Conservation (phyloP, 2,113 vertebrate genomes). For the Microtus ochrogaster region DNA sequence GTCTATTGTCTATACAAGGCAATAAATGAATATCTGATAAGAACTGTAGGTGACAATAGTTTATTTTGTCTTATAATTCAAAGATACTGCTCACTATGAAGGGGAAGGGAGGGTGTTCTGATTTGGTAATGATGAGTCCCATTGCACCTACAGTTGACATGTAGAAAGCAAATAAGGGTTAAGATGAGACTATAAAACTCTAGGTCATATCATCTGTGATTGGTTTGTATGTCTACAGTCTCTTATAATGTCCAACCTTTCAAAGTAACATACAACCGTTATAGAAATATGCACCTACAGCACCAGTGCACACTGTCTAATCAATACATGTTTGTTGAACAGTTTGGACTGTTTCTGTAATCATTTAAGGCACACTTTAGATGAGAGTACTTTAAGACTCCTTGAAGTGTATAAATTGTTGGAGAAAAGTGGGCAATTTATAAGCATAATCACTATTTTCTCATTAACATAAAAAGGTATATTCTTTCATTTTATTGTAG, state of each 20-base stretch:
- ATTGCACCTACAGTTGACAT: not conserved
- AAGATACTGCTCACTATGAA: not conserved
- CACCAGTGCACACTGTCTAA: not conserved
- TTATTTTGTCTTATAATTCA: not conserved
- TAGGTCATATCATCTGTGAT: too few relatives aligned
- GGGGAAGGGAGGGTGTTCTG: accelerated
- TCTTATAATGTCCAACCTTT: not conserved
- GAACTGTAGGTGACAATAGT: too few relatives aligned
- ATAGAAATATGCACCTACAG: not conserved
- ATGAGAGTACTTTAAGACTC: not conserved
- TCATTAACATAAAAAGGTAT: not conserved
- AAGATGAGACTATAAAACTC: accelerated
- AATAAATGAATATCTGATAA: not conserved
- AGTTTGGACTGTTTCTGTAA: not conserved
- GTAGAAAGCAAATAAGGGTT: not conserved
- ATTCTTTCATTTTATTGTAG: not conserved
- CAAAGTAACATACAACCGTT: not conserved
- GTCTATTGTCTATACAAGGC: not conserved
- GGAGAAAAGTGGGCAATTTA: not conserved
- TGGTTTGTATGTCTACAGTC: not conserved
- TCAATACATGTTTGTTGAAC: not conserved
- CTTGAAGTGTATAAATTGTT: not conserved
- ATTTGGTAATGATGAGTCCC: not conserved
- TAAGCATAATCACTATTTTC: not conserved
- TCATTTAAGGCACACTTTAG: not conserved